phyloP scores from a whole-genome alignment of 2,797 vertebrate genomes.

The Myotis planiceps region DNA sequence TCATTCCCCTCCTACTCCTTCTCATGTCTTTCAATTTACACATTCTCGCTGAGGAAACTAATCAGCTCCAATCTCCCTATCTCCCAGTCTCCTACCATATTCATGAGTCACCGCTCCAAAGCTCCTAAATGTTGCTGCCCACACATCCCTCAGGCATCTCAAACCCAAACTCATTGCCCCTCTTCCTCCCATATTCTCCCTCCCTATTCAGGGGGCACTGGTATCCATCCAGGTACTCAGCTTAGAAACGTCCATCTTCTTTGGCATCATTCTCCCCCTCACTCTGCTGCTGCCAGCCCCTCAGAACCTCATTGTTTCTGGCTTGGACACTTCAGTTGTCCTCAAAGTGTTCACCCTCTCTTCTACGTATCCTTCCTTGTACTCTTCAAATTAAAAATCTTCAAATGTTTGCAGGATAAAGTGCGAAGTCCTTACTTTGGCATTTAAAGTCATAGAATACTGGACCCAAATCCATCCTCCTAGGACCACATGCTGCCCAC shows the following conservation, averaged over 20 bases:
- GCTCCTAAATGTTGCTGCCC: not conserved
- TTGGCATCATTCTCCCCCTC: not conserved
- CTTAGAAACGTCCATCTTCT: not conserved
- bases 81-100: not conserved
- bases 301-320: not conserved
- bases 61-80: not conserved
- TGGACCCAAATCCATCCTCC: not conserved
- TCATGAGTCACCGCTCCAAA: not conserved
- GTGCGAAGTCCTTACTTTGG: not conserved
- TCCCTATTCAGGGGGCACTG: not conserved
- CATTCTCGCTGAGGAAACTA: not conserved
- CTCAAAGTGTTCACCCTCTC: not conserved
- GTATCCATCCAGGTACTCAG: not conserved
- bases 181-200: not conserved
- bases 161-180: not conserved
- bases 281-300: not conserved
- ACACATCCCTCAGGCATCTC: not conserved
- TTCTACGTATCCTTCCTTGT: not conserved
- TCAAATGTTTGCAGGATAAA: not conserved
- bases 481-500: not conserved
- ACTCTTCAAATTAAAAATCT: not conserved
- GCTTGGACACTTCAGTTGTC: not conserved
- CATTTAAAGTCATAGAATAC: not conserved
- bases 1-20: not conserved
- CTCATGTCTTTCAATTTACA: not conserved